Conservation (phyloP, 64 coral and sea anemone genomes). For the Cladopsammia gracilis region DNA sequence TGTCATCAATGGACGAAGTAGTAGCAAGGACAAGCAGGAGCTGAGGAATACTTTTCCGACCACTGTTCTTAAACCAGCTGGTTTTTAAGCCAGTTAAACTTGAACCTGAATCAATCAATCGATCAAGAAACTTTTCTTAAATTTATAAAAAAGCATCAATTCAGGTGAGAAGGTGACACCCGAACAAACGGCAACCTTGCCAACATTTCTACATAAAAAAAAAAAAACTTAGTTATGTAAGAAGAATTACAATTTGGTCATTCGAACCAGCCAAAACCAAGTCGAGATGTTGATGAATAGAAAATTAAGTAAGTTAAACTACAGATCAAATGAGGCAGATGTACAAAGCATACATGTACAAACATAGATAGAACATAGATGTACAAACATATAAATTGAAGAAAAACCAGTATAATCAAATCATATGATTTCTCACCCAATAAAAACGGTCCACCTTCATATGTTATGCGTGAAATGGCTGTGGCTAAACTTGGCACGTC, state of each 20-base stretch:
- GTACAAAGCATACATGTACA: too few species aligned
- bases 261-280: too few species aligned
- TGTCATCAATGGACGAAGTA: constrained; percentile 29
- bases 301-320: too few species aligned
- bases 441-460: constrained; percentile 46
- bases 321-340: too few species aligned
- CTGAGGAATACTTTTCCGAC: constrained; percentile 62
- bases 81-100: constrained; percentile 62
- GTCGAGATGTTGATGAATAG: too few species aligned
- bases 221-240: too few species aligned
- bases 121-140: not conserved
- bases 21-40: constrained; percentile 56
- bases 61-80: constrained; percentile 71
- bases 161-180: too few species aligned
- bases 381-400: not conserved
- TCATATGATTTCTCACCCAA: constrained; percentile 50
- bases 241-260: too few species aligned
- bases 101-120: constrained; percentile 6
- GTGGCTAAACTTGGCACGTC: constrained; percentile 12
- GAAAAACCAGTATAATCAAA: not conserved
- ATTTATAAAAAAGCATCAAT: too few species aligned
- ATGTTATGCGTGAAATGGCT: constrained; percentile 47
- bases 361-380: too few species aligned
- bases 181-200: too few species aligned
- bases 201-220: too few species aligned